phyloP scores from a whole-genome alignment of 2,888 invertebrate species.

The Sphaerophoria taeniata region DNA sequence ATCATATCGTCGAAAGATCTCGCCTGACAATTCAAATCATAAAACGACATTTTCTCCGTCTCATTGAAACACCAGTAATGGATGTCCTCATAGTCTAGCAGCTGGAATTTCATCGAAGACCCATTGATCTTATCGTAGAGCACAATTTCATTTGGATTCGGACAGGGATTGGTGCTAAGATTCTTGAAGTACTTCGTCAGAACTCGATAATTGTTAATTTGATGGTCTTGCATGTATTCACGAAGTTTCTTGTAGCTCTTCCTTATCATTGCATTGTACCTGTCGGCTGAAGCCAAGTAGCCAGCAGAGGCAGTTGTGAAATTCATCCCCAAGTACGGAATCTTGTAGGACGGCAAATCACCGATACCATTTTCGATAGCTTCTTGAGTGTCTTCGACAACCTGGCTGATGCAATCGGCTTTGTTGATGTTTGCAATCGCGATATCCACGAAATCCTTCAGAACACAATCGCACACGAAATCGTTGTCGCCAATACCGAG shows the following conservation, averaged over 20 bases:
- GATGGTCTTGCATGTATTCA: conserved; percentile 17
- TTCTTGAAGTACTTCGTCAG: conserved; percentile 34
- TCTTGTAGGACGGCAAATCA: not conserved
- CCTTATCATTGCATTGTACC: conserved; percentile 47
- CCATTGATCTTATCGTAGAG: conserved; percentile 70
- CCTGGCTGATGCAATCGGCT: conserved; percentile 76
- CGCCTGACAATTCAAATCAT: conserved; percentile 76
- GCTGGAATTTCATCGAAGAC: conserved; percentile 78
- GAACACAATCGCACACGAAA: conserved; percentile 85
- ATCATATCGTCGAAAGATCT: conserved; percentile 53
- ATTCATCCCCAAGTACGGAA: not conserved
- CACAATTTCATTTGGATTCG: conserved; percentile 54
- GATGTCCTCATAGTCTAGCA: conserved; percentile 81
- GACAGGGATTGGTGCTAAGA: conserved; percentile 23
- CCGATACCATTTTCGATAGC: not conserved
- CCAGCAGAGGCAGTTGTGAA: conserved; percentile 11
- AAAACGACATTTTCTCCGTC: conserved; percentile 78
- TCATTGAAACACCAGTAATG: conserved; percentile 82
- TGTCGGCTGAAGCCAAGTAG: conserved; percentile 28
- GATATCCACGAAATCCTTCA: conserved; percentile 84
- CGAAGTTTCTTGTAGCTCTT: conserved; percentile 50
- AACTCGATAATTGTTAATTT: conserved; percentile 31
- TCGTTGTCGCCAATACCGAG: conserved; percentile 85
- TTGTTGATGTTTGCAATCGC: conserved; percentile 79
- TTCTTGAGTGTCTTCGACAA: conserved; percentile 51